Evolutionary conservation across 2,888 invertebrate genomes (phyloP), one percentile per base, ranked within the genome.

Genomic region (Drosophila quasianomalipes): DNA sequence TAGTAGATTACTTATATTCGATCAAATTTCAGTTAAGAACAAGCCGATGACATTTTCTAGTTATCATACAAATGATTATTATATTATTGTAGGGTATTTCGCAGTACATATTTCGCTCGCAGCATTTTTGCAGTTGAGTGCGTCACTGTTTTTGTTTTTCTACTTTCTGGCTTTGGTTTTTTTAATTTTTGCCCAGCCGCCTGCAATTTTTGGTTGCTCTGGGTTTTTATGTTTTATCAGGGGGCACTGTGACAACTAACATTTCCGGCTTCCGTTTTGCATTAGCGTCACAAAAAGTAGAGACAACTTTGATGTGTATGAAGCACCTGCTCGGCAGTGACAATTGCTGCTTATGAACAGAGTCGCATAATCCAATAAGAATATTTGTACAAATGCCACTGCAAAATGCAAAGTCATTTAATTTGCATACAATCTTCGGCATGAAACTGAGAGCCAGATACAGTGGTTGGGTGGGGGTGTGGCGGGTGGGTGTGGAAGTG

Each of bases 201-300:
- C 71, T 88, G 75, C 81, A 87, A 57, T 89, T 81, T 76, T 72
- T 41, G 51, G 60, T 37, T 44, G 58, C 58, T 63, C 37, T 22
- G 47, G 22, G 22, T 3, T 47, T 47, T 16, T 26, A 26, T 14
- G 63, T 74, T 77, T 73, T 67, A 65, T 67, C 47, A 41, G 70
- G 57, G 54, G 64, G 9, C 37, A 60, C 73, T 74, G 82, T 84
- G 72, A 76, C 82, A 75, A 76, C 67, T 64, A 70, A 71, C 74
- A 74, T 78, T 82, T 91, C 91, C 88, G 88, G 84, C 33, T 81
- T 81, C 89, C 89, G 89, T 52, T 82, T 66, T 73, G 77, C 76
- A 86, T 86, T 85, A 80, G 62, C 51, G 33, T 35, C 10, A 47
- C 14, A 44, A 19, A 22, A 55, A 39, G 28, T 14, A 14, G 37